These are phyloP conservation scores for Eudyptes chrysolophus DNA, from an alignment of 2,113 vertebrate species.

Conservation along the genomic window DNA sequence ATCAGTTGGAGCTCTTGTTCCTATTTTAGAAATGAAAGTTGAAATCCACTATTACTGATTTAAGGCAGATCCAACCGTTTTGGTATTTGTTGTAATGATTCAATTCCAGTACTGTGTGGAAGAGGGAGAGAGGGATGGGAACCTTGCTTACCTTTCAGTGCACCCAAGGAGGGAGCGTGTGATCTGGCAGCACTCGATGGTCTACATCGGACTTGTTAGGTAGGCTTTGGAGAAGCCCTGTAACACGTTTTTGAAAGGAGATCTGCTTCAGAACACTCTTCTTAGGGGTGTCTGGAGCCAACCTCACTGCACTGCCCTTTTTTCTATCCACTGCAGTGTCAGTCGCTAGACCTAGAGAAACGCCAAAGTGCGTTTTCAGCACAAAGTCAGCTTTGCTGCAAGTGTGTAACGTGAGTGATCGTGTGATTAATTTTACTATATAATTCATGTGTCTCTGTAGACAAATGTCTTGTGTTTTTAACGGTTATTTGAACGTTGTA, in stretches of 20 bases:
- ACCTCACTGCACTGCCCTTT: not conserved
- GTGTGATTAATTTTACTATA: not conserved
- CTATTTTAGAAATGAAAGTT: not conserved
- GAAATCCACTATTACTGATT: not conserved
- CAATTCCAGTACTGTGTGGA: not conserved
- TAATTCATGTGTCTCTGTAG: not conserved
- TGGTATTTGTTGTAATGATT: not conserved
- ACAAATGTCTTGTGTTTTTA: constrained; percentile 3
- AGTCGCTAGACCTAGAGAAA: not conserved
- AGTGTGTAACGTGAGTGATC: rapidly evolving
- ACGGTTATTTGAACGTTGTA: not conserved
- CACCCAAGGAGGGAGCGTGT: not conserved
- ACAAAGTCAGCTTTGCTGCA: not conserved
- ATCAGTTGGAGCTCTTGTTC: not conserved
- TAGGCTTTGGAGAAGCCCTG: not conserved
- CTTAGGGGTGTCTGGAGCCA: not conserved
- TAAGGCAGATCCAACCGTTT: not conserved
- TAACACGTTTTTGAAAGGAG: not conserved
- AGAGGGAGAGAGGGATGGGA: not conserved
- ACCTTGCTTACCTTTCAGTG: not conserved
- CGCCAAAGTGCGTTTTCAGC: not conserved
- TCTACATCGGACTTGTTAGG: not conserved
- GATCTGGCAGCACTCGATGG: rapidly evolving
- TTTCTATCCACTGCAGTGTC: not conserved
- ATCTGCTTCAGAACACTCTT: not conserved